Evolutionary conservation across 2,797 vertebrate genomes (phyloP).

Genomic region (Paratrypauchen microcephalus): DNA sequence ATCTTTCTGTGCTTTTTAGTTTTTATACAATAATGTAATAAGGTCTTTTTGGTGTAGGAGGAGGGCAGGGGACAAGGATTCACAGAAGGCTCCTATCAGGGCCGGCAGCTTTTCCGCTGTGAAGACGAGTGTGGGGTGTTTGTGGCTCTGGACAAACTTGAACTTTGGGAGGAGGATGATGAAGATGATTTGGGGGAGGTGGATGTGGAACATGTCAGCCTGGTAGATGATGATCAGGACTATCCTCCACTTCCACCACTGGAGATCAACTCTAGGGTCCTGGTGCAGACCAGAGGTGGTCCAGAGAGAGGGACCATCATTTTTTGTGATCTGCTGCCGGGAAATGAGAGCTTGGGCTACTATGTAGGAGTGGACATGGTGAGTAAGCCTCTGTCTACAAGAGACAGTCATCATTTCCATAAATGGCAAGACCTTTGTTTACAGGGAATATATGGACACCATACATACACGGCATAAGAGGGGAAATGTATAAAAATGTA

Average conservation of each 20-base stretch:
- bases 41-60: conserved; percentile 77
- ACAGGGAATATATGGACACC: not conserved
- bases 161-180: conserved; percentile 90
- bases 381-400: conserved; percentile 58
- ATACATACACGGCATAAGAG: not conserved
- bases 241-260: conserved; percentile 87
- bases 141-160: conserved; percentile 95
- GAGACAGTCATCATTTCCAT: conserved; percentile 1
- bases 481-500: not conserved
- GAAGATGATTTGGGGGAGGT: conserved; percentile 75
- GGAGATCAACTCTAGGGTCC: conserved; percentile 95
- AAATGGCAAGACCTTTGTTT: not conserved
- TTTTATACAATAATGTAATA: not conserved
- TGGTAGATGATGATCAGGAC: conserved; percentile 87
- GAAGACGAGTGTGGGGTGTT: conserved; percentile 98
- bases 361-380: conserved; percentile 99
- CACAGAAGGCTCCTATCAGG: conserved; percentile 96
- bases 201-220: conserved; percentile 85
- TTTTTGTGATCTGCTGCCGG: conserved; percentile 95
- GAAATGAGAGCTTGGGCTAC: conserved; percentile 94
- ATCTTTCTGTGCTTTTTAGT: not conserved
- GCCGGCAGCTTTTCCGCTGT: conserved; percentile 94
- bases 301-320: conserved; percentile 95
- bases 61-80: conserved; percentile 96
- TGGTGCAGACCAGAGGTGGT: conserved; percentile 91